Evolutionary conservation across 2,888 invertebrate species (phyloP).

Genomic region (Platycheirus rosarum): DNA sequence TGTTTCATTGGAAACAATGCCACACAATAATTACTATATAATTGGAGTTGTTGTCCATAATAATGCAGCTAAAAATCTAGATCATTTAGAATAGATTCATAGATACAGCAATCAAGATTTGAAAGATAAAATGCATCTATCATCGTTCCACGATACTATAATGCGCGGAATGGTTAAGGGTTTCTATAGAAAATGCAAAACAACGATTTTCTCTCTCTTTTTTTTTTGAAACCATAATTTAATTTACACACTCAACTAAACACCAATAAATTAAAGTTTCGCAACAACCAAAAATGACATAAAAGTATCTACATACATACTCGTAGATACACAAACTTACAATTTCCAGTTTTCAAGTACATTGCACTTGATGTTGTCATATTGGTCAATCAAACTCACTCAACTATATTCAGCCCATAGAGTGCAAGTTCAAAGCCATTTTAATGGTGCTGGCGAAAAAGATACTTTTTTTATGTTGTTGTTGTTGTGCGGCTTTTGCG

Average conservation of each 20-base stretch:
- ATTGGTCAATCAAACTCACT: too few relatives aligned
- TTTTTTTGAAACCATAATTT: neutral
- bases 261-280: conserved; percentile 49
- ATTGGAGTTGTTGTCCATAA: conserved; percentile 36
- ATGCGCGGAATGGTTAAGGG: too few relatives aligned
- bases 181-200: too few relatives aligned
- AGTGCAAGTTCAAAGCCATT: conserved; percentile 64
- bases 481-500: conserved; percentile 26
- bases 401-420: too few relatives aligned
- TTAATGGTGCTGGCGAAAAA: conserved; percentile 51
- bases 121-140: neutral
- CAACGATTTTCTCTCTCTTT: too few relatives aligned
- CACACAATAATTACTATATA: conserved; percentile 46
- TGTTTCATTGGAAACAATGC: conserved; percentile 22
- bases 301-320: neutral
- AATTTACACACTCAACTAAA: conserved; percentile 46
- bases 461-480: conserved; percentile 18
- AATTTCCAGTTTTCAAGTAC: conserved; percentile 49
- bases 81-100: conserved; percentile 12
- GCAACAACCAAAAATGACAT: conserved; percentile 33
- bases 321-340: conserved; percentile 37
- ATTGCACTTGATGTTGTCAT: conserved; percentile 39
- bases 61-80: conserved; percentile 29
- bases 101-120: neutral
- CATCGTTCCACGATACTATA: too few relatives aligned